phyloP scores from a whole-genome alignment of 2,113 vertebrate genomes.

The Oplegnathus fasciatus region DNA sequence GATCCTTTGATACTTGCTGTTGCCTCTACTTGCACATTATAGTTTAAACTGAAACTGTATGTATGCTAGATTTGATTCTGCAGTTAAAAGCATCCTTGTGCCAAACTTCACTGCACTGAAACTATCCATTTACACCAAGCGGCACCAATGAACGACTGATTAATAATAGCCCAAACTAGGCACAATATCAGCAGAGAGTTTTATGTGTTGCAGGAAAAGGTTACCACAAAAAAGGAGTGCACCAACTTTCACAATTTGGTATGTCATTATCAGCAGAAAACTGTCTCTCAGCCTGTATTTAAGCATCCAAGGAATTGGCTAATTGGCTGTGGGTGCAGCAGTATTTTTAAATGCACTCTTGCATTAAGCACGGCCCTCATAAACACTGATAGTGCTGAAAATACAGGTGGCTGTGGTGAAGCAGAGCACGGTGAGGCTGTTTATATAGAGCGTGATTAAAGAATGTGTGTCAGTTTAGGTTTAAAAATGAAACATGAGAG shows the following conservation, averaged over 20 bases:
- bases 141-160: background rate
- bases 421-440: background rate
- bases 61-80: background rate
- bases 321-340: constrained; percentile 4
- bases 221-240: background rate
- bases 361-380: constrained; percentile 20
- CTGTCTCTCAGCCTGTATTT: background rate
- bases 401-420: constrained; percentile 17
- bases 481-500: constrained; percentile 43
- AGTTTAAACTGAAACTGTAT: background rate
- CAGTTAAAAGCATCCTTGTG: background rate
- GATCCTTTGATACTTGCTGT: background rate
- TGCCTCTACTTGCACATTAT: background rate
- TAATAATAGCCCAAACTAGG: background rate
- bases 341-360: constrained; percentile 27
- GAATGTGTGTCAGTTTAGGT: background rate
- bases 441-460: background rate
- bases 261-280: constrained; percentile 36
- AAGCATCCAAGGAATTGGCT: constrained; percentile 3
- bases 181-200: background rate
- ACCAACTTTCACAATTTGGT: background rate
- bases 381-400: constrained; percentile 12
- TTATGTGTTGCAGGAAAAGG: background rate
- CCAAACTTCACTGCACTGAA: background rate
- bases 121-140: background rate